Conservation (phyloP, 1,140 invertebrate genomes). For the Heliconius nattereri region DNA sequence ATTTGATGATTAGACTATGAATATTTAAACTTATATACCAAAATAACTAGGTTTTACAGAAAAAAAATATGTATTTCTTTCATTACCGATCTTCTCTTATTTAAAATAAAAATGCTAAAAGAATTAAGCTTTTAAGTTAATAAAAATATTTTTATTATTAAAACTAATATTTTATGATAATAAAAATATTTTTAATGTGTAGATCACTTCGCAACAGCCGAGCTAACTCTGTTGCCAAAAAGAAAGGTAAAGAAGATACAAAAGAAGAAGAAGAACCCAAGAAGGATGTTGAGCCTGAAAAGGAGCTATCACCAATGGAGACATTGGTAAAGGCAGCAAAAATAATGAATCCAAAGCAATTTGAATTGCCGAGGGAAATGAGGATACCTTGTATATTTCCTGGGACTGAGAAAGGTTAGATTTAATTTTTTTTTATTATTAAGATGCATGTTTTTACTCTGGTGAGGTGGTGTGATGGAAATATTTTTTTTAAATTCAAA, state of each 20-base stretch:
- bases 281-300: constrained; percentile 47
- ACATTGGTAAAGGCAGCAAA: constrained; percentile 90
- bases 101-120: too few species aligned
- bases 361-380: constrained; percentile 91
- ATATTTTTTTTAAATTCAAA: too few species aligned
- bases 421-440: constrained; percentile 21
- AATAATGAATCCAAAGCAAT: constrained; percentile 93
- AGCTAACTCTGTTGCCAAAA: constrained; percentile 51
- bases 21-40: too few species aligned
- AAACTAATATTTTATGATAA: too few species aligned
- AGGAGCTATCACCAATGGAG: constrained; percentile 85
- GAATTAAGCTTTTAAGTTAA: too few species aligned
- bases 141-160: too few species aligned
- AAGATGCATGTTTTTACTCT: neutral
- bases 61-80: too few species aligned
- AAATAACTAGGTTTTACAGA: too few species aligned
- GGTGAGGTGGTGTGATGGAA: neutral
- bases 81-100: too few species aligned
- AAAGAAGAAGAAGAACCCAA: constrained; percentile 56
- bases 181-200: neutral
- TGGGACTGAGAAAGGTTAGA: constrained; percentile 87
- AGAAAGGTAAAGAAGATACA: constrained; percentile 56
- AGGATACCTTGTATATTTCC: constrained; percentile 90
- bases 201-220: constrained; percentile 58
- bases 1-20: too few species aligned